These are phyloP conservation scores for Cerceris rybyensis DNA, from an alignment of 2,888 invertebrate genomes.

Conservation along the genomic window DNA sequence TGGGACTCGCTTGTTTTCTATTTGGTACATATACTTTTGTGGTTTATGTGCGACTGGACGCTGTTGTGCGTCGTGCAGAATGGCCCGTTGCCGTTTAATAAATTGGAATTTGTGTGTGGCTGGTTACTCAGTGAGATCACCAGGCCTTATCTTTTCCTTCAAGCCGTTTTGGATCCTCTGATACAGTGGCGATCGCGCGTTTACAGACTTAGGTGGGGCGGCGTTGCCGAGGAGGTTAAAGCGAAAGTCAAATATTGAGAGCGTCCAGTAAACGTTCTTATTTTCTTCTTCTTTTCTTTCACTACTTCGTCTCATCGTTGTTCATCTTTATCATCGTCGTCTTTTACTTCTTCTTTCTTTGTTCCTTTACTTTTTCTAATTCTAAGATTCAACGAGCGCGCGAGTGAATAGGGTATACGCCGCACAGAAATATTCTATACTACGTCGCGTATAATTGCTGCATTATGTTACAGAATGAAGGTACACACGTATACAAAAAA, in stretches of 20 bases:
- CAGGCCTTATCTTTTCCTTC: constrained; percentile 93
- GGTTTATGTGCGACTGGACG: constrained; percentile 98
- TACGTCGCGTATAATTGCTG: constrained; percentile 25
- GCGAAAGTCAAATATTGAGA: constrained; percentile 86
- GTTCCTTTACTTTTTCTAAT: background rate
- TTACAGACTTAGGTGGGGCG: constrained; percentile 97
- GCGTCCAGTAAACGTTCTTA: background rate
- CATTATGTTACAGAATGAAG: constrained; percentile 15
- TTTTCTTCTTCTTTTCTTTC: background rate
- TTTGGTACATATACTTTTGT: constrained; percentile 92
- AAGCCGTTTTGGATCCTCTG: constrained; percentile 93
- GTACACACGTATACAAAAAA: constrained; percentile 17
- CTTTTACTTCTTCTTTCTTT: background rate
- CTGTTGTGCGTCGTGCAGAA: constrained; percentile 95
- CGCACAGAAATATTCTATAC: constrained; percentile 10
- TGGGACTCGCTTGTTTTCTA: constrained; percentile 96
- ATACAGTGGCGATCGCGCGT: constrained; percentile 97
- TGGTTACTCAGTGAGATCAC: constrained; percentile 97
- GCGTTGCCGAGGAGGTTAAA: constrained; percentile 94
- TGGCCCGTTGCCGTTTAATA: constrained; percentile 95
- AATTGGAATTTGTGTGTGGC: constrained; percentile 96
- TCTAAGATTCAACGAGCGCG: too few relatives aligned
- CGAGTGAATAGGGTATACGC: too few relatives aligned
- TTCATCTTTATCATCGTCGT: too few relatives aligned
- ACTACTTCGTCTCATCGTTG: background rate